Evolutionary conservation across 2,797 vertebrate genomes (phyloP), one percentile per base, ranked within the genome.

Genomic region (Lateolabrax maculatus): DNA sequence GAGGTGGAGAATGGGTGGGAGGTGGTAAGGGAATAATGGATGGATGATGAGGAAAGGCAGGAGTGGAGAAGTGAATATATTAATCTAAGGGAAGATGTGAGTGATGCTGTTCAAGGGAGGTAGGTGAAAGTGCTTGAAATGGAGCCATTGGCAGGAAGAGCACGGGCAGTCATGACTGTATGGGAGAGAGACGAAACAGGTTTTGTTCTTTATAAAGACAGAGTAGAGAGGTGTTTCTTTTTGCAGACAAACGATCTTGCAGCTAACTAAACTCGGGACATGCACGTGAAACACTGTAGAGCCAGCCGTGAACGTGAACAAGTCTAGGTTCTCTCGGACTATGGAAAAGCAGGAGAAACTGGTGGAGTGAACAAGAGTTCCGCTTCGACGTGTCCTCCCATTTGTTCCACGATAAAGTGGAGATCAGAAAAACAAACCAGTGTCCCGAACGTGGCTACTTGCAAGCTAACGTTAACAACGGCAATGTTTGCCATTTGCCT

Each of bases 1-100:
- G 69, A 63, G 77, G 71, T 23, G 61, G 75, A 49, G 37, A 75
- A 49, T 10, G 43, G 44, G 60, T 34, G 36, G 79, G 75, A 41
- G 21, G 51, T 49, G 27, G 51, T 9, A 2, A 19, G 49, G 52
- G 57, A 72, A 55, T 80, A 84, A 83, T 71, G 31, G 65, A 78
- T 44, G n/a, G 29, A 71, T 57, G 71, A 69, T 60, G 56, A 76
- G 44, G 49, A 52, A 67, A 67, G 27, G 51, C 39, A 57, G 41
- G 44, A 23, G 16, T 29, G 18, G 29, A 64, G 75, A 83, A 46
- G 31, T 25, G 36, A 36, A 64, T 78, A 25, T 81, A 53, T 80
- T 49, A 29, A 57, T 70, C 41, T 66, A 37, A 6, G 5, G 11
- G 15, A 43, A 63, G 73, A 80, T 43, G 27, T 18, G 49, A 67